A percentile compares a stretch with the other conserved stretches of the same genome.
These are phyloP conservation scores for Psilanteris sp. DNA, from an alignment of 1,140 invertebrate species.

Conservation along the genomic window DNA sequence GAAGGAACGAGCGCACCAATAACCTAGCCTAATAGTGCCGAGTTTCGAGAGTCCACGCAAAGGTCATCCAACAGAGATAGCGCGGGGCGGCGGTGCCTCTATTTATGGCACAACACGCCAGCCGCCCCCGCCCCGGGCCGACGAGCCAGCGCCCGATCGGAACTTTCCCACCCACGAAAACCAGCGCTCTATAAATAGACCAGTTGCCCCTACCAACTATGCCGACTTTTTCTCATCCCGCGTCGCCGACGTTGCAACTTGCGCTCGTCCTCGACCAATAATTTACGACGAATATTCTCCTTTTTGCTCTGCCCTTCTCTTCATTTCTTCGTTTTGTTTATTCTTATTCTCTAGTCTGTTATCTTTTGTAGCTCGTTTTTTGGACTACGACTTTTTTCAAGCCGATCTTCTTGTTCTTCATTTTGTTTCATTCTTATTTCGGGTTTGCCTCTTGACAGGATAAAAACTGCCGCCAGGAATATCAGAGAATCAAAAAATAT, in stretches of 20 bases:
- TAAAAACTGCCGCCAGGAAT: background rate
- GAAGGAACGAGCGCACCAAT: slow-evolving; percentile 61
- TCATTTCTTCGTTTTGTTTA: background rate
- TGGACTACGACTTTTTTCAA: background rate
- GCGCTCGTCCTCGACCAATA: slow-evolving; percentile 6
- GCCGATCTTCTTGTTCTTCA: background rate
- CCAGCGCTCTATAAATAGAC: slow-evolving; percentile 70
- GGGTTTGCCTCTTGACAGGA: background rate
- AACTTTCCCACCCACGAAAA: slow-evolving; percentile 71
- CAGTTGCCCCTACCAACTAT: slow-evolving; percentile 17
- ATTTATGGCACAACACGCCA: slow-evolving; percentile 67
- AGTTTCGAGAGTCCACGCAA: slow-evolving; percentile 62
- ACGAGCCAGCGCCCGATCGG: slow-evolving; percentile 37
- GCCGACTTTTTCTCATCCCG: slow-evolving; percentile 30
- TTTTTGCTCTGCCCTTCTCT: background rate
- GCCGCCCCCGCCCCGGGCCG: slow-evolving; percentile 24
- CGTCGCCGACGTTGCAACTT: slow-evolving; percentile 18
- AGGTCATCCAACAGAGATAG: slow-evolving; percentile 69
- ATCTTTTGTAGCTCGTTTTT: background rate
- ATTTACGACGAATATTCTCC: slow-evolving; percentile 15
- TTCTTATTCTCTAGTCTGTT: slow-evolving; percentile 2
- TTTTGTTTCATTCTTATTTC: background rate
- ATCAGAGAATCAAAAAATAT: background rate
- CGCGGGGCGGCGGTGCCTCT: slow-evolving; percentile 60
- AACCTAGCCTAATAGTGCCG: slow-evolving; percentile 70